Evolutionary conservation across 2,888 invertebrate genomes (phyloP), one percentile per base, ranked within the genome.

Genomic region (Synanthedon andrenaeformis): DNA sequence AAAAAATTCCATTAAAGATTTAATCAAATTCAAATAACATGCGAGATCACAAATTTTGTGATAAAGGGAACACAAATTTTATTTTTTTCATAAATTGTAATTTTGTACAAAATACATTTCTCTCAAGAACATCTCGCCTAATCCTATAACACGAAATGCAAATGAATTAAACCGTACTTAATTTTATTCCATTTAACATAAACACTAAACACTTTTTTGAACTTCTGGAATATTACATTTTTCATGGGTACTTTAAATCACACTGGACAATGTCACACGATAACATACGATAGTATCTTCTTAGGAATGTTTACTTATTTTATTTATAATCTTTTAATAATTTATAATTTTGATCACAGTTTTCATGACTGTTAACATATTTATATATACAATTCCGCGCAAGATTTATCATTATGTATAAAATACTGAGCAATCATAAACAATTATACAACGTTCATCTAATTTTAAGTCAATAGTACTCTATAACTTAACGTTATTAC

Each of bases 341-440:
- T 87, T 85, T 83, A 86, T 86, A 87, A 87, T 86, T 86, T 86
- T 81, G 83, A 87, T 87, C 86, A 87, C 87, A 87, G 86, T 84
- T 77, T 79, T 72, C 82, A 85, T 86, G 82, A 85, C 83, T 85
- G 83, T 86, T 82, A 85, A 84, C 72, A 3, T 74, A 79, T 82
- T 35, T 85, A 86, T 84, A 76, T 83, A 82, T 82, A 86, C 84
- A 85, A 85, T 82, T 82, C 82, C 82, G 75, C 80, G 77, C 79
- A 76, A 74, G 76, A 66, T 70, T 61, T 71, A 76, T 81, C 74
- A 76, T 72, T 75, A 71, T 77, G 35, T 35, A 83, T 84, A 83
- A 84, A 85, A 86, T 85, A 85, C 82, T 85, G 85, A 85, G 85
- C 83, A 85, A 85, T 85, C 82, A 72, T 84, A 82, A 85, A 86